Conservation (phyloP, 2,797 vertebrate genomes). For the Salarias fasciatus region DNA sequence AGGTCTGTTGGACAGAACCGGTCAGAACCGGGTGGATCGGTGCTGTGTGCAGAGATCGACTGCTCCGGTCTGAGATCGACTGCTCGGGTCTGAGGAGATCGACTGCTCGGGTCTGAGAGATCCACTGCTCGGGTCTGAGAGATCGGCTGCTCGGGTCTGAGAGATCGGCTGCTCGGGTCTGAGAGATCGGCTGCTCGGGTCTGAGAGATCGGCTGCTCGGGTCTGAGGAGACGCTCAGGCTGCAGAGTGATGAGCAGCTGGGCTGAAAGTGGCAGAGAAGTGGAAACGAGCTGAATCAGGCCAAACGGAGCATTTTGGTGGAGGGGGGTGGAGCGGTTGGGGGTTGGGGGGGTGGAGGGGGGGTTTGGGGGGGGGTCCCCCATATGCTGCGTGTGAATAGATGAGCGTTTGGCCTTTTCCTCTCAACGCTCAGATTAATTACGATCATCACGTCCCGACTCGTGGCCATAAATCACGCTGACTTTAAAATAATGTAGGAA, state of each 20-base stretch:
- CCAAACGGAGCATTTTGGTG: constrained; percentile 54
- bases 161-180: too few relatives aligned
- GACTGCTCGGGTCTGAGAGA: too few relatives aligned
- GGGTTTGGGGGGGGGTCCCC: constrained; percentile 71
- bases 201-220: too few relatives aligned
- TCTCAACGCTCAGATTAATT: constrained; percentile 83
- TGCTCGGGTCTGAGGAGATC: too few relatives aligned
- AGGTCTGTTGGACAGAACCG: too few relatives aligned
- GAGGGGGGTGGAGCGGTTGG: too few relatives aligned
- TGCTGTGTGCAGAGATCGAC: too few relatives aligned
- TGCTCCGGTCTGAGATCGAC: too few relatives aligned
- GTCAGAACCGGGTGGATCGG: too few relatives aligned
- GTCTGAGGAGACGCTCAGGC: constrained; percentile 1
- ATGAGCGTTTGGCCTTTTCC: constrained; percentile 77
- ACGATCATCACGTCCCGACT: constrained; percentile 77
- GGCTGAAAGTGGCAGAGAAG: constrained; percentile 45
- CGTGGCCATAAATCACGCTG: constrained; percentile 81
- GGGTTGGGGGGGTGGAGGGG: constrained; percentile 67
- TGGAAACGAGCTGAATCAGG: constrained; percentile 78
- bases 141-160: too few relatives aligned
- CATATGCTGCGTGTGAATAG: constrained; percentile 72
- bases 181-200: too few relatives aligned
- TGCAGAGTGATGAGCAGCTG: constrained; percentile 35
- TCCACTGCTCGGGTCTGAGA: too few relatives aligned
- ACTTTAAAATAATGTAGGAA: constrained; percentile 82